Evolutionary conservation across 2,113 vertebrate species (phyloP).

Genomic region (Catagonus wagneri): DNA sequence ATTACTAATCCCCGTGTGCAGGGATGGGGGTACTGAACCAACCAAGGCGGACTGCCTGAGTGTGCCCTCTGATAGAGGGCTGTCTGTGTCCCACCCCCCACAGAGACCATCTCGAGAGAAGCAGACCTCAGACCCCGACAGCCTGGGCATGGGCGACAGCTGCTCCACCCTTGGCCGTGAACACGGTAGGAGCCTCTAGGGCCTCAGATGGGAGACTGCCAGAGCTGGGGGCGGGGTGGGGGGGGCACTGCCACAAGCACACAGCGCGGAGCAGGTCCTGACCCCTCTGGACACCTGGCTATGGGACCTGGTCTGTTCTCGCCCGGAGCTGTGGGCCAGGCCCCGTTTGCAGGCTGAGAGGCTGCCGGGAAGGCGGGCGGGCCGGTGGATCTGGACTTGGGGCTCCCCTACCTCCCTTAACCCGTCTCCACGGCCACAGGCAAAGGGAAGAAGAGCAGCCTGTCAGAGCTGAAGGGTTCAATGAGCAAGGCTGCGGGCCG

Average conservation of each 20-base stretch:
- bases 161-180: constrained; percentile 85
- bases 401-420: not conserved
- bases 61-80: not conserved
- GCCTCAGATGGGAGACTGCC: not conserved
- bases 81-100: constrained; percentile 67
- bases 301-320: not conserved
- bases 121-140: constrained; percentile 95
- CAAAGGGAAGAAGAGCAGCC: constrained; percentile 93
- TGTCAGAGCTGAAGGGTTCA: constrained; percentile 96
- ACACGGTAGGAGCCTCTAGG: constrained; percentile 86
- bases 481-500: constrained; percentile 96
- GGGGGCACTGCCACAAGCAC: not conserved
- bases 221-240: not conserved
- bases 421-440: constrained; percentile 80
- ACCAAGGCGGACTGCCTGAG: not conserved
- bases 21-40: too few relatives aligned
- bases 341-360: not conserved
- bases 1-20: too few relatives aligned
- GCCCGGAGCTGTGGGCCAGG: not conserved
- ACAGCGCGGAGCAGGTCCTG: not conserved
- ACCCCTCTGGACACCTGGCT: not conserved
- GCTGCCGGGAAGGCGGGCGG: not conserved
- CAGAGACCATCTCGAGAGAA: constrained; percentile 95
- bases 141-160: constrained; percentile 89
- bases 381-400: not conserved